phyloP scores from a whole-genome alignment of 2,797 vertebrate genomes.

The Pachyuromys duprasi region DNA sequence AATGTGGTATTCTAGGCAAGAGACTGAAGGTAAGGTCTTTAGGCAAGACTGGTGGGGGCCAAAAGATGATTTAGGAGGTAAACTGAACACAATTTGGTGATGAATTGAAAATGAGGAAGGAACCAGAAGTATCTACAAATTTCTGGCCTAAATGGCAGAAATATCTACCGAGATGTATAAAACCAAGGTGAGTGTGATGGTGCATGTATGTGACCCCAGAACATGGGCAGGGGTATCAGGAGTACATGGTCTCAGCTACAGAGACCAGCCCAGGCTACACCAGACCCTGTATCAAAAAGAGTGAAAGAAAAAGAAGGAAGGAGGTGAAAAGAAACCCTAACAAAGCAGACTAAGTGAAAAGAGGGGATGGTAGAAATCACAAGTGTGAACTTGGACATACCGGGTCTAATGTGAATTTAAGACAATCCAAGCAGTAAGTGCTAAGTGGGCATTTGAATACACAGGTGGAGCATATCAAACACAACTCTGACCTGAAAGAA shows the following conservation, averaged over 20 bases:
- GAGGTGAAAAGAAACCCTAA: neutral
- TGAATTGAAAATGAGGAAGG: neutral
- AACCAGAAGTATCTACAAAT: neutral
- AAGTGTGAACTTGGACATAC: neutral
- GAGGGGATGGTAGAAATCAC: neutral
- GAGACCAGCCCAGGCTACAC: neutral
- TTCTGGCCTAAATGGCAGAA: neutral
- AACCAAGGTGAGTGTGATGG: neutral
- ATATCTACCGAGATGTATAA: neutral
- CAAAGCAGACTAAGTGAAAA: neutral
- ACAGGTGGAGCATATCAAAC: neutral
- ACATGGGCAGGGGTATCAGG: neutral
- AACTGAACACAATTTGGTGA: neutral
- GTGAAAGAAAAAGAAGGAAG: neutral
- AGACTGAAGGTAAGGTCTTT: neutral
- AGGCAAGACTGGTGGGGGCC: neutral
- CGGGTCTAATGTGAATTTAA: neutral
- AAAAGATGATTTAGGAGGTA: neutral
- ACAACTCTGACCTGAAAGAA: slow-evolving; percentile 37
- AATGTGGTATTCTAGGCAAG: neutral
- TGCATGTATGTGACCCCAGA: neutral
- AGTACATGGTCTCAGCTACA: neutral
- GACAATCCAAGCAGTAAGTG: neutral
- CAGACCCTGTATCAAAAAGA: neutral
- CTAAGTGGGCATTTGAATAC: neutral